A percentile compares a stretch with the other conserved stretches of the same genome.
Conservation (phyloP, 2,113 vertebrate species). For the Dromiciops gliroides region DNA sequence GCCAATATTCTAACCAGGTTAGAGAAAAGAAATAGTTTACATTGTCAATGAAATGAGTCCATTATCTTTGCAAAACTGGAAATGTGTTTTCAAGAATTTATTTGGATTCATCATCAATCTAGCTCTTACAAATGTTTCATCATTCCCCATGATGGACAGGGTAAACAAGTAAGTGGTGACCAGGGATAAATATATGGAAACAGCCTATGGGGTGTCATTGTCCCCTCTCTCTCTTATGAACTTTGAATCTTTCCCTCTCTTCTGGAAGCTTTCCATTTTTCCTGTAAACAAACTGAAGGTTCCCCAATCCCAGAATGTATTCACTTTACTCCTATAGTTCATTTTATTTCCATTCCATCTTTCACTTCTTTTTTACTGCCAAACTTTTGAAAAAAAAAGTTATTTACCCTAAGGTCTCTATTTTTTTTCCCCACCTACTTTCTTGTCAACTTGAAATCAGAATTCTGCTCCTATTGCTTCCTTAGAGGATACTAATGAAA, state of each 20-base stretch:
- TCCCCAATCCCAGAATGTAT: background rate
- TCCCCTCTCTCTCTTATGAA: background rate
- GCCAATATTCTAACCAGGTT: background rate
- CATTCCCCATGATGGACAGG: background rate
- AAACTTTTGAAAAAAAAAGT: background rate
- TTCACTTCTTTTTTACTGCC: background rate
- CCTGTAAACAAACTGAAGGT: background rate
- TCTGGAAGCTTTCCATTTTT: background rate
- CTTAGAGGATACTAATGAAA: background rate
- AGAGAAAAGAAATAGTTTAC: background rate
- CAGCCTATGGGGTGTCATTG: background rate
- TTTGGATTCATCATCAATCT: background rate
- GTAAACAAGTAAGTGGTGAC: background rate
- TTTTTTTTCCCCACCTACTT: no score
- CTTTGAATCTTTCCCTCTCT: background rate
- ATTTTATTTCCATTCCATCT: background rate
- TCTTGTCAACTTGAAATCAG: background rate
- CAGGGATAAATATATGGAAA: background rate
- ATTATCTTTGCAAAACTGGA: slow-evolving; percentile 33
- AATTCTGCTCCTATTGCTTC: background rate
- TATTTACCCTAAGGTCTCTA: background rate
- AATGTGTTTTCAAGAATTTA: slow-evolving; percentile 22
- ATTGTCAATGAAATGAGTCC: background rate
- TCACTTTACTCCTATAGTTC: background rate
- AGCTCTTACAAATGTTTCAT: background rate